Evolutionary conservation across 2,888 invertebrate genomes (phyloP).

Genomic region (Luperina testacea): DNA sequence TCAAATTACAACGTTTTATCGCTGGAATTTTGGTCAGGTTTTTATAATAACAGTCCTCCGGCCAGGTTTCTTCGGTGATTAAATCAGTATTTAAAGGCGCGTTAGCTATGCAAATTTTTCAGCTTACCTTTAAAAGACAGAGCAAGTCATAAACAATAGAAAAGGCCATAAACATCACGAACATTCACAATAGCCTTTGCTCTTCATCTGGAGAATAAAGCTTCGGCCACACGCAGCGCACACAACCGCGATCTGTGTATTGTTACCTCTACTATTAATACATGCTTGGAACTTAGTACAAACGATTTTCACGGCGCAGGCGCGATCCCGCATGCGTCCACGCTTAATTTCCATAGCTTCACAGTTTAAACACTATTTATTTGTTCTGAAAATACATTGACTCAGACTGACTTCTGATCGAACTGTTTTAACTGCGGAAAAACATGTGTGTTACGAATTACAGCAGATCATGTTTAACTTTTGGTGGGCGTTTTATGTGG

Average conservation of each 20-base stretch:
- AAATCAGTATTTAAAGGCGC: conserved; percentile 1
- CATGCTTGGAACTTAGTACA: conserved; percentile 74
- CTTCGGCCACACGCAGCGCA: conserved; percentile 75
- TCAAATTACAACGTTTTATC: conserved; percentile 50
- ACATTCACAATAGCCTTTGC: conserved; percentile 47
- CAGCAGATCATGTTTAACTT: conserved; percentile 67
- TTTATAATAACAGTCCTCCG: neutral
- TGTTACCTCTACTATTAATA: conserved; percentile 78
- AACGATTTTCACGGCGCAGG: conserved; percentile 82
- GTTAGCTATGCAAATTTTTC: conserved; percentile 11
- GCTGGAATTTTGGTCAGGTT: neutral
- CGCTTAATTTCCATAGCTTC: conserved; percentile 73
- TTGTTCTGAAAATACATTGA: conserved; percentile 87
- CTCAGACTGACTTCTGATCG: conserved; percentile 82
- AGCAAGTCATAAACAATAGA: conserved; percentile 34
- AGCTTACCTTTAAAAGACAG: conserved; percentile 3
- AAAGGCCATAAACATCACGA: conserved; percentile 37
- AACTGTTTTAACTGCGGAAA: conserved; percentile 79
- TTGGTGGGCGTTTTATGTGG: conserved; percentile 66
- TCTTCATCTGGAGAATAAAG: conserved; percentile 64
- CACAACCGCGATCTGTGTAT: conserved; percentile 65
- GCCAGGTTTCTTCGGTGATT: conserved; percentile 6
- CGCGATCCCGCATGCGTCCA: conserved; percentile 62
- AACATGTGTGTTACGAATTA: conserved; percentile 75
- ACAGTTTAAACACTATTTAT: conserved; percentile 73